phyloP scores from a whole-genome alignment of 92 coral and sea anemone species.

The Pocillopora grandis region DNA sequence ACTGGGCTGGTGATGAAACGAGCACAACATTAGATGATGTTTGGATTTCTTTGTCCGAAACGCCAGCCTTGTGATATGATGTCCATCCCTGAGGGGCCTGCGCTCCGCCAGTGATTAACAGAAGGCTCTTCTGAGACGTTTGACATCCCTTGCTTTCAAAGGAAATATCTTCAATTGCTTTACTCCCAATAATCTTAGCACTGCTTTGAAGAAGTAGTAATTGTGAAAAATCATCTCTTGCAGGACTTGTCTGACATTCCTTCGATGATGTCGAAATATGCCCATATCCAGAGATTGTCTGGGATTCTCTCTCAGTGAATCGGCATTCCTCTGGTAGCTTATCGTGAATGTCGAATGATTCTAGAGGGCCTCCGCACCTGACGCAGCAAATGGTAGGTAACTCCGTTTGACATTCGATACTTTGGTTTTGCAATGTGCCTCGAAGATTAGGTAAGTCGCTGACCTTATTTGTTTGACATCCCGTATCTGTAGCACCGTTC shows the following conservation, averaged over 20 bases:
- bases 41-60: constrained; percentile 23
- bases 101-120: background rate
- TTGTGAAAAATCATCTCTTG: background rate
- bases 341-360: background rate
- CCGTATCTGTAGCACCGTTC: background rate
- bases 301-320: constrained; percentile 8
- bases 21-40: background rate
- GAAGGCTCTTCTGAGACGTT: background rate
- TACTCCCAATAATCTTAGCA: background rate
- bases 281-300: background rate
- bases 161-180: background rate
- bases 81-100: background rate
- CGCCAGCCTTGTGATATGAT: background rate
- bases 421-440: background rate
- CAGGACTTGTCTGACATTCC: constrained; percentile 1
- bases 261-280: background rate
- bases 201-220: background rate
- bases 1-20: constrained; percentile 26
- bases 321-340: background rate
- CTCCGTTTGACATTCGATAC: constrained; percentile 28
- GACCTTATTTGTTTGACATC: constrained; percentile 4
- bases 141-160: constrained; percentile 26
- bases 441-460: background rate
- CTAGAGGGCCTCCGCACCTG: constrained; percentile 15
- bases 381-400: background rate